phyloP scores from a whole-genome alignment of 2,888 invertebrate species.

The Zhengitettix transpicula region DNA sequence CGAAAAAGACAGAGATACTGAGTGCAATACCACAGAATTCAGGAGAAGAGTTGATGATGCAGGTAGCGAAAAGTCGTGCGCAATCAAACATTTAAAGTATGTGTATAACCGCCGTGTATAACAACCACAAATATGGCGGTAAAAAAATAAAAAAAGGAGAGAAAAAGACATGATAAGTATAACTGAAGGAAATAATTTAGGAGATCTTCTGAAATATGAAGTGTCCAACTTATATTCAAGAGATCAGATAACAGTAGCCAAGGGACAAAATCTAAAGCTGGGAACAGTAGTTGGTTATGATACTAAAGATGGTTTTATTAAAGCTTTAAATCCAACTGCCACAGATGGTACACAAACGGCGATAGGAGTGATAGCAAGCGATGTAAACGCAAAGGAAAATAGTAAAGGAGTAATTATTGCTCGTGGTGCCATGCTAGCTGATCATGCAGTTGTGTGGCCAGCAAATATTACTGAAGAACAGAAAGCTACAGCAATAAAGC shows the following conservation, averaged over 20 bases:
- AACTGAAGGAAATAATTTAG: background rate
- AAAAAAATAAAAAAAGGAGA: background rate
- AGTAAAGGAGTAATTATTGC: conserved; percentile 1
- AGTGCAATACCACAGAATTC: no score
- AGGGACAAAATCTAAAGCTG: background rate
- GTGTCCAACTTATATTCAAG: background rate
- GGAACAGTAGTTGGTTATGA: background rate
- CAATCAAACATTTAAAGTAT: no score
- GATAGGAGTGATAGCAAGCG: background rate
- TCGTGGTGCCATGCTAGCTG: no score
- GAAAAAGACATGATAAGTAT: background rate
- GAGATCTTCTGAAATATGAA: background rate
- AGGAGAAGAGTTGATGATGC: no score
- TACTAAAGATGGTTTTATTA: background rate
- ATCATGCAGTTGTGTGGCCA: no score
- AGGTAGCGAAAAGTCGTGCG: no score
- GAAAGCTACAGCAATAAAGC: no score
- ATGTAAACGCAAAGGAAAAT: conserved; percentile 7
- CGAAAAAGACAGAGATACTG: no score
- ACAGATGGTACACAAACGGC: conserved; percentile 7
- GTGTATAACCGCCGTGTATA: no score
- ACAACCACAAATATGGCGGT: no score
- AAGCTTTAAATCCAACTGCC: background rate
- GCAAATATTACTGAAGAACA: no score
- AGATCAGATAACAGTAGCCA: background rate